phyloP scores from a whole-genome alignment of 2,888 invertebrate species.

The Cotesia congregata region DNA sequence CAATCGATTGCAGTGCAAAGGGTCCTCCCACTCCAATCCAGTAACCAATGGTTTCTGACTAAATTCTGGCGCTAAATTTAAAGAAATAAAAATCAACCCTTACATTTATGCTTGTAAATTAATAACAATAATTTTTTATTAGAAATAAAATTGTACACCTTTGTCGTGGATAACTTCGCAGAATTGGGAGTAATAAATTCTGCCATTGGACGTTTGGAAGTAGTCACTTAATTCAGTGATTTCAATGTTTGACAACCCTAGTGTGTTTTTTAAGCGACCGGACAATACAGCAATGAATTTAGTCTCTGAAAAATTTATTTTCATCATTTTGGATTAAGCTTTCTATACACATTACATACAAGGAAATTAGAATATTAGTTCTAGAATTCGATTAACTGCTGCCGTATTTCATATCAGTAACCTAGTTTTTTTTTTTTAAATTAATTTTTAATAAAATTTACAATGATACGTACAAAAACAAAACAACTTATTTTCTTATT shows the following conservation, averaged over 20 bases:
- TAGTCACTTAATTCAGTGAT: conserved; percentile 82
- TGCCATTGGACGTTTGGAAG: conserved; percentile 84
- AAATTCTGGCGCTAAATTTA: conserved; percentile 71
- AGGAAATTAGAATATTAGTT: too few relatives aligned
- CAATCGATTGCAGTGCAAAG: conserved; percentile 77
- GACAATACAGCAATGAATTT: conserved; percentile 81
- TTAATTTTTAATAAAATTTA: too few relatives aligned
- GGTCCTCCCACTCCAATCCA: conserved; percentile 80
- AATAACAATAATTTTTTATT: too few relatives aligned
- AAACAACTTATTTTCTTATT: too few relatives aligned
- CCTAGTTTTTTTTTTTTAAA: too few relatives aligned
- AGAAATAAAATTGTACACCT: conserved; percentile 68
- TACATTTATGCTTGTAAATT: too few relatives aligned
- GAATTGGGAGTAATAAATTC: conserved; percentile 82
- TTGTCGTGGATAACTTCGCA: conserved; percentile 81
- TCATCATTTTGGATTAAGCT: not conserved
- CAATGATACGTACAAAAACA: too few relatives aligned
- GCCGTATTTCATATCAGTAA: too few relatives aligned
- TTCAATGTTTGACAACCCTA: conserved; percentile 81
- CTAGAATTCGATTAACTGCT: too few relatives aligned
- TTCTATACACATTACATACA: too few relatives aligned
- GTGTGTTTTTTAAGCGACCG: conserved; percentile 76
- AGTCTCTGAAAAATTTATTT: conserved; percentile 71
- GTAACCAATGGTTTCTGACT: conserved; percentile 70
- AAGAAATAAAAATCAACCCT: too few relatives aligned